phyloP scores from a whole-genome alignment of 1,140 invertebrate genomes.

The Anoplolepis gracilipes region DNA sequence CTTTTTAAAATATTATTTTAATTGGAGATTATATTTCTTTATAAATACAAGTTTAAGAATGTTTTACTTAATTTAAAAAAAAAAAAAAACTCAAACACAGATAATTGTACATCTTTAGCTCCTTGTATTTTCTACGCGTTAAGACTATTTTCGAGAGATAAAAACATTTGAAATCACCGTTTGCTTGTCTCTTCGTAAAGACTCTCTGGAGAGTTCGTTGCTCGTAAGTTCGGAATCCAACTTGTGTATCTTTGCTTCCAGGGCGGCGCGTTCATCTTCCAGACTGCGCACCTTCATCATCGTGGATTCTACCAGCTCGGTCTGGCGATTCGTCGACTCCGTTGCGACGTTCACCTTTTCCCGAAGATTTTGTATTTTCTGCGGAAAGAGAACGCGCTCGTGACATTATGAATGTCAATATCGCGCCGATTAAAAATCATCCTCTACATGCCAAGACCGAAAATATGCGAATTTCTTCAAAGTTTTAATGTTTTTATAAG shows the following conservation, averaged over 20 bases:
- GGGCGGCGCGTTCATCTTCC: conserved; percentile 89
- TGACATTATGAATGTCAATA: not conserved
- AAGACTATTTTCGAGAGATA: not conserved
- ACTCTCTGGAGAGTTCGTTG: conserved; percentile 88
- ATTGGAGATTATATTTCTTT: not conserved
- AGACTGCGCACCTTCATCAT: conserved; percentile 88
- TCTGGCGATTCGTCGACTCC: conserved; percentile 88
- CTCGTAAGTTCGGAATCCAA: conserved; percentile 90
- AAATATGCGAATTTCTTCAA: not conserved
- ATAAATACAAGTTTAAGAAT: not conserved
- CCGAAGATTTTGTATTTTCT: conserved; percentile 90
- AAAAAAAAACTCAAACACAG: no score
- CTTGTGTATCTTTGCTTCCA: conserved; percentile 90
- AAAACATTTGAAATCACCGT: conserved; percentile 84
- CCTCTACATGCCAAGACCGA: not conserved
- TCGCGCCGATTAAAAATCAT: not conserved
- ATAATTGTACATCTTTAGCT: not conserved
- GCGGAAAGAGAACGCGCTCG: conserved; percentile 40
- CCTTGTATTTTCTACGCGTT: not conserved
- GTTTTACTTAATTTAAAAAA: conserved; percentile 9
- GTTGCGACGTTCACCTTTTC: conserved; percentile 89
- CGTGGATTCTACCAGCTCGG: conserved; percentile 88
- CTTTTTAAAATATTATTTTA: conserved; percentile 86
- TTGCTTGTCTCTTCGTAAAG: conserved; percentile 89
- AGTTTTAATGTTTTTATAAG: not conserved